Percentiles rank a stretch among this genome's conserved stretches.
These are phyloP conservation scores for Hypena proboscidalis DNA, from an alignment of 2,888 invertebrate genomes.

Conservation along the genomic window DNA sequence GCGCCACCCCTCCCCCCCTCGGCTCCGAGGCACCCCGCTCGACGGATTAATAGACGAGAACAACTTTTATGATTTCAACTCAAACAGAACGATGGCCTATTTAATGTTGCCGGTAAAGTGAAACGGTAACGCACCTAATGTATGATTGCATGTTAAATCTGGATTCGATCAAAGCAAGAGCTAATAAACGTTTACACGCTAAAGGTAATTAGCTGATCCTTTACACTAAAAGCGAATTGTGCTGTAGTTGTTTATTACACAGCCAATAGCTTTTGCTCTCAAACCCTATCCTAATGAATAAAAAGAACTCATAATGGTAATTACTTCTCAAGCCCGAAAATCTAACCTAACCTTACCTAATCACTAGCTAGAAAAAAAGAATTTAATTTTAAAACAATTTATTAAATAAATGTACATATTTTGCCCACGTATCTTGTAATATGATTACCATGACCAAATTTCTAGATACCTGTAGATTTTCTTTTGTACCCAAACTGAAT, in stretches of 20 bases:
- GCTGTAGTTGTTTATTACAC: constrained; percentile 24
- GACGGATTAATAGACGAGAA: constrained; percentile 82
- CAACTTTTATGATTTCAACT: constrained; percentile 85
- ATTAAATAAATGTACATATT: too few species aligned
- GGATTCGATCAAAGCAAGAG: constrained; percentile 12
- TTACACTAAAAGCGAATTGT: constrained; percentile 25
- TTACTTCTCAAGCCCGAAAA: too few species aligned
- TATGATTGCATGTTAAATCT: constrained; percentile 25
- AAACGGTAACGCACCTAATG: constrained; percentile 34
- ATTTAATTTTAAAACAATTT: too few species aligned
- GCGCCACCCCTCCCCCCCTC: constrained; percentile 69
- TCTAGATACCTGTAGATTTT: too few species aligned
- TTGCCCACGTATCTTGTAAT: too few species aligned
- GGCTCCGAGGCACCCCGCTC: constrained; percentile 49
- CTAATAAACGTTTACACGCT: constrained; percentile 12
- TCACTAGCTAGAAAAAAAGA: too few species aligned
- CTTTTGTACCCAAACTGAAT: too few species aligned
- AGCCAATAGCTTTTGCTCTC: constrained; percentile 20
- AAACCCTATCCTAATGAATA: constrained; percentile 6
- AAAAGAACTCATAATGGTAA: too few species aligned
- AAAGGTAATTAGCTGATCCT: constrained; percentile 23
- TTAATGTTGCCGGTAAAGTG: constrained; percentile 55
- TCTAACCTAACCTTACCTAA: too few species aligned
- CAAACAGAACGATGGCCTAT: constrained; percentile 71
- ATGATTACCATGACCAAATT: too few species aligned